A percentile compares a stretch with the other conserved stretches of the same genome.
phyloP scores from a whole-genome alignment of 2,888 invertebrate species.

The Bhutanitis thaidina region DNA sequence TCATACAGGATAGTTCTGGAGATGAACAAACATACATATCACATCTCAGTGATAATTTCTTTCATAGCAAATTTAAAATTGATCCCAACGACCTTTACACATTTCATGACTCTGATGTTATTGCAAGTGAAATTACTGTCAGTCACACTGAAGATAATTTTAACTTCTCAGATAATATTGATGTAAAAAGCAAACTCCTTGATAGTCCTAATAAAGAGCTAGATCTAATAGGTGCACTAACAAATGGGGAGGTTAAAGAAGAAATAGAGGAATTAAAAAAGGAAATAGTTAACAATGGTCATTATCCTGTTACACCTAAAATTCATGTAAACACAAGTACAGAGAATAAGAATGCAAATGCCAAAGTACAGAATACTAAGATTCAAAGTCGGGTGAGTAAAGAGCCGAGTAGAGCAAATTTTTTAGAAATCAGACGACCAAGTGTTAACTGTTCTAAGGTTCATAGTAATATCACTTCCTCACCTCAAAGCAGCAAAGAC shows the following conservation, averaged over 20 bases:
- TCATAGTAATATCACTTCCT: conserved; percentile 32
- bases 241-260: conserved; percentile 59
- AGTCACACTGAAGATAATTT: conserved; percentile 71
- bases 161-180: conserved; percentile 56
- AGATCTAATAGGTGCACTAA: conserved; percentile 47
- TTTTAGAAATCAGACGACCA: conserved; percentile 38
- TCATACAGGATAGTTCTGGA: conserved; percentile 62
- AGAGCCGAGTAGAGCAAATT: conserved; percentile 39
- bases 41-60: conserved; percentile 68
- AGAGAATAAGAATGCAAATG: conserved; percentile 48
- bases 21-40: conserved; percentile 67
- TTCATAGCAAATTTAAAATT: conserved; percentile 72
- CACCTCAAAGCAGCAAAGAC: conserved; percentile 45
- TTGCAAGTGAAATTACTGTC: conserved; percentile 71
- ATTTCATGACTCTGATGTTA: conserved; percentile 73
- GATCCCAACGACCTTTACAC: conserved; percentile 75
- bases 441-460: conserved; percentile 51
- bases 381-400: conserved; percentile 38
- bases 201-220: conserved; percentile 57
- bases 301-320: conserved; percentile 41
- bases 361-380: conserved; percentile 61
- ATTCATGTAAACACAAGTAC: conserved; percentile 29
- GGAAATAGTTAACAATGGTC: conserved; percentile 54
- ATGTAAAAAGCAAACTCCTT: conserved; percentile 48
- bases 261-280: conserved; percentile 39